A percentile compares a stretch with the other conserved stretches of the same genome.
phyloP scores from a whole-genome alignment of 2,888 invertebrate genomes.

The Lamellibrachia columna region DNA sequence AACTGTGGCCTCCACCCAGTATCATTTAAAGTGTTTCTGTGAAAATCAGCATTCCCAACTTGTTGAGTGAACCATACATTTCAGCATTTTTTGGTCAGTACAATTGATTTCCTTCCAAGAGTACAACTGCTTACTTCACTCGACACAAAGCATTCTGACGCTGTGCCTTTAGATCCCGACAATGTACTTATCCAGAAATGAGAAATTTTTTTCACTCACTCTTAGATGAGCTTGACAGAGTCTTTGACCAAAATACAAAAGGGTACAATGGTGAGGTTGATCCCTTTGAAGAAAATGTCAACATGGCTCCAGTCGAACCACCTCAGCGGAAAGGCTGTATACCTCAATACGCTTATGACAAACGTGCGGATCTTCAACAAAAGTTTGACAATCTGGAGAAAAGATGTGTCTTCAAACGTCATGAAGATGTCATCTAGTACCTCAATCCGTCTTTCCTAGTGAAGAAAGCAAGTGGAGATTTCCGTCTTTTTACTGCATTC shows the following conservation, averaged over 20 bases:
- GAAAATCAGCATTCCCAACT: slow-evolving; percentile 18
- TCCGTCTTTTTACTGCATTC: no score
- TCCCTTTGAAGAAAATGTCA: slow-evolving; percentile 42
- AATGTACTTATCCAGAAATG: neutral
- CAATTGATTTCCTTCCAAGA: neutral
- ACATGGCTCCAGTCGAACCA: slow-evolving; percentile 45
- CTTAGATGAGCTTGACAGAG: slow-evolving; percentile 33
- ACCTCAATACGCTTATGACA: neutral
- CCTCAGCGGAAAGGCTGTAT: slow-evolving; percentile 45
- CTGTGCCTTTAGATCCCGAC: neutral
- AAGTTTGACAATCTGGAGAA: no score
- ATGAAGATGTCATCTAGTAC: no score
- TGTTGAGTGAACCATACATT: neutral
- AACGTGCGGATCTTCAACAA: no score
- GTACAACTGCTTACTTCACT: neutral
- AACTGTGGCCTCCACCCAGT: neutral
- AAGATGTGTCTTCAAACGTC: no score
- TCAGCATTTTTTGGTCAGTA: neutral
- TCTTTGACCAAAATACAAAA: slow-evolving; percentile 38
- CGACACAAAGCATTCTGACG: neutral
- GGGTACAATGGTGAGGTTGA: slow-evolving; percentile 32
- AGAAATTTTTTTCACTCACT: neutral
- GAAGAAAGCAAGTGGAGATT: no score
- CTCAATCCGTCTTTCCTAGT: no score
- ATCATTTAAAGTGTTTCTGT: neutral